Conservation (phyloP, 2,113 vertebrate genomes). For the Hydropotes inermis region DNA sequence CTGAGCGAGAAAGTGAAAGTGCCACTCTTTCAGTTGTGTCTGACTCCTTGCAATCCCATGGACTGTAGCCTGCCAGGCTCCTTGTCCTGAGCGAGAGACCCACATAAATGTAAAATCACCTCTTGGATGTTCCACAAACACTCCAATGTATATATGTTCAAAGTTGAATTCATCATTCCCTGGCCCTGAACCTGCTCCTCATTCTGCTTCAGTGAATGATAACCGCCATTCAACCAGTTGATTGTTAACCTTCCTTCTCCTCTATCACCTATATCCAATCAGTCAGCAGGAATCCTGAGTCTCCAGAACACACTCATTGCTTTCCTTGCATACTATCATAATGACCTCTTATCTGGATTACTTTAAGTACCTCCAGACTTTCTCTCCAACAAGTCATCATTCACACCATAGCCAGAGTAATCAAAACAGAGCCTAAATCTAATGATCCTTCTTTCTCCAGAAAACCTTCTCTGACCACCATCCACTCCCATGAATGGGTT, state of each 20-base stretch:
- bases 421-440: not conserved
- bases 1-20: not conserved
- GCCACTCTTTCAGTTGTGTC: not conserved
- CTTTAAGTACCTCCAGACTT: not conserved
- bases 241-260: not conserved
- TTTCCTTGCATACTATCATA: not conserved
- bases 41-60: not conserved
- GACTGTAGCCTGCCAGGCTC: not conserved
- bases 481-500: not conserved
- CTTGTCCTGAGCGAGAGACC: not conserved
- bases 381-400: not conserved
- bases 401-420: not conserved
- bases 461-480: not conserved
- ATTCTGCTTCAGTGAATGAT: slow-evolving; percentile 10
- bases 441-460: not conserved
- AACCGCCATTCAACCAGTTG: not conserved
- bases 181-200: not conserved
- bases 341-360: not conserved
- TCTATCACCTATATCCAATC: not conserved
- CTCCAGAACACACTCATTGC: not conserved
- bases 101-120: not conserved
- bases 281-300: not conserved
- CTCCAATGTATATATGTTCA: not conserved
- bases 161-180: not conserved
- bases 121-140: not conserved